Percentiles rank a stretch among this genome's conserved stretches.
phyloP scores from a whole-genome alignment of 2,113 vertebrate genomes.

The Actenoides lindsayi region DNA sequence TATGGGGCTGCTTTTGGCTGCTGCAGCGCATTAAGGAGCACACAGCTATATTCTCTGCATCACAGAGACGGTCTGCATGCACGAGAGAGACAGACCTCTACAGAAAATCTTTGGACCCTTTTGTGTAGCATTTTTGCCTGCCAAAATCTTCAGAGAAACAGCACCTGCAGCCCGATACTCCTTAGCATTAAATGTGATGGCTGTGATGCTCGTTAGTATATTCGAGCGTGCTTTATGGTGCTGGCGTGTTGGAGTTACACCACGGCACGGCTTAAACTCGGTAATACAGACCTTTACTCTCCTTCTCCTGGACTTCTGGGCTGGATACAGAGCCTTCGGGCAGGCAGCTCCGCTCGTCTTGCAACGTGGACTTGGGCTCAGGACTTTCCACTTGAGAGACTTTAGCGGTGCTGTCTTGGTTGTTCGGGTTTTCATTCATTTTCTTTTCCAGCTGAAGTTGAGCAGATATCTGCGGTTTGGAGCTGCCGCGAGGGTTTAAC shows the following conservation, averaged over 20 bases:
- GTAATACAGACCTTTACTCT: constrained; percentile 97
- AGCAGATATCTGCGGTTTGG: constrained; percentile 89
- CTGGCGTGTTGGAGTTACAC: constrained; percentile 83
- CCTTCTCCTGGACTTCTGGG: constrained; percentile 92
- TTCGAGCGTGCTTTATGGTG: constrained; percentile 89
- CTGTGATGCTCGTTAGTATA: constrained; percentile 86
- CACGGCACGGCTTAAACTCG: constrained; percentile 86
- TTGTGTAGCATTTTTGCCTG: constrained; percentile 44
- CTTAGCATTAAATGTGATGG: constrained; percentile 90
- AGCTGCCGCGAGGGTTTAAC: constrained; percentile 89
- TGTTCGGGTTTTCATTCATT: constrained; percentile 82
- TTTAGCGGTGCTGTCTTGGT: constrained; percentile 83
- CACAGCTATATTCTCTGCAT: neutral
- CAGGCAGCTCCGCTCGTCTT: constrained; percentile 88
- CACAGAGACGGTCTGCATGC: constrained; percentile 33
- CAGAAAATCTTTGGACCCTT: constrained; percentile 18
- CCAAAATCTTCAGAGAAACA: constrained; percentile 65
- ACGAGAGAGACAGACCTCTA: constrained; percentile 15
- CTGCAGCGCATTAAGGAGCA: constrained; percentile 34
- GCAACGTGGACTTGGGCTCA: constrained; percentile 84
- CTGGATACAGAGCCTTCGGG: constrained; percentile 91
- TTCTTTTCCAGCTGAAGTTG: constrained; percentile 92
- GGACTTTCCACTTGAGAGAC: constrained; percentile 87
- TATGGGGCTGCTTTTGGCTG: constrained; percentile 68
- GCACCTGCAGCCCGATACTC: constrained; percentile 73